phyloP scores from a whole-genome alignment of 2,113 vertebrate species.

The Haliaeetus leucogaster region DNA sequence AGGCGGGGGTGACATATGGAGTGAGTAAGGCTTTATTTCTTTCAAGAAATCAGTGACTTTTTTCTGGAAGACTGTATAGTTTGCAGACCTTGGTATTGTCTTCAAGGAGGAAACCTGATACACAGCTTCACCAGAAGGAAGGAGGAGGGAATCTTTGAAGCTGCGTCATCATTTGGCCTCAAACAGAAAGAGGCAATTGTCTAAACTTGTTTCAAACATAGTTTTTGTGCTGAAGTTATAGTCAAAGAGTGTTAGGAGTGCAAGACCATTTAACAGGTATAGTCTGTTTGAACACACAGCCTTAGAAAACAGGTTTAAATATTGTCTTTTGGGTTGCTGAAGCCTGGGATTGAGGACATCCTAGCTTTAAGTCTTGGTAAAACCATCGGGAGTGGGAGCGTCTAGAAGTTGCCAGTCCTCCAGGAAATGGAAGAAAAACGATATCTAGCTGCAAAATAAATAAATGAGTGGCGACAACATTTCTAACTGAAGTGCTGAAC shows the following conservation, averaged over 20 bases:
- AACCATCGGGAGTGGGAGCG: rapidly evolving
- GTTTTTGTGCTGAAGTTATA: neutral
- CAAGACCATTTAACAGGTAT: neutral
- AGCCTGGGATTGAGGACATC: neutral
- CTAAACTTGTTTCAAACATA: slow-evolving; percentile 3
- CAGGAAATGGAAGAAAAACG: neutral
- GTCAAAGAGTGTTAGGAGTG: neutral
- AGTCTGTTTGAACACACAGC: neutral
- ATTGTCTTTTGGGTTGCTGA: neutral
- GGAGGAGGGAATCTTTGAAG: slow-evolving; percentile 33
- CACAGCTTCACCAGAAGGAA: neutral
- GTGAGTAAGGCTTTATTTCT: neutral
- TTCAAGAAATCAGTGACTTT: neutral
- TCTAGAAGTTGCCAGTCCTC: neutral
- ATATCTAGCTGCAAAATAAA: neutral
- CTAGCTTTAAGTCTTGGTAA: neutral
- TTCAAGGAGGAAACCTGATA: slow-evolving; percentile 15
- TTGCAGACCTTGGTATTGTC: neutral
- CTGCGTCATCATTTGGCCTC: slow-evolving; percentile 18
- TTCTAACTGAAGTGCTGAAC: neutral
- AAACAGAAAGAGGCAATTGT: neutral
- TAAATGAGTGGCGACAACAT: neutral
- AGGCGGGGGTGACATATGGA: neutral
- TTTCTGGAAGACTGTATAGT: neutral
- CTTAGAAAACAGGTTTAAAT: neutral